Percentiles rank a stretch among this genome's conserved stretches.
These are phyloP conservation scores for Euphydryas editha DNA, from an alignment of 2,888 invertebrate species.

Conservation along the genomic window DNA sequence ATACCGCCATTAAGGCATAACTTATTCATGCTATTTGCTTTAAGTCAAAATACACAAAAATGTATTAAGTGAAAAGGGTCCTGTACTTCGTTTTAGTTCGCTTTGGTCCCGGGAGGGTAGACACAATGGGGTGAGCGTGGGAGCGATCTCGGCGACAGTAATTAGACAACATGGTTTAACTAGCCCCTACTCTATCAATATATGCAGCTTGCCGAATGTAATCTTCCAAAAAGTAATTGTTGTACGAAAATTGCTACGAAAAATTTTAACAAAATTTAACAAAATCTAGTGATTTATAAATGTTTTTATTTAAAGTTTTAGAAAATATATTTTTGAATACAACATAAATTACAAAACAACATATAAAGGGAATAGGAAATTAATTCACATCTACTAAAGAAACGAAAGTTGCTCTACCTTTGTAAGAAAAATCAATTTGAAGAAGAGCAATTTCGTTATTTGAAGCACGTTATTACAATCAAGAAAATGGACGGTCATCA, in stretches of 20 bases:
- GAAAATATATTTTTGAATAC: too few relatives aligned
- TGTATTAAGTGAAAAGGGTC: slow-evolving; percentile 53
- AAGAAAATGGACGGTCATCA: slow-evolving; percentile 66
- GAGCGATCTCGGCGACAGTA: slow-evolving; percentile 58
- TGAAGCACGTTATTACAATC: slow-evolving; percentile 62
- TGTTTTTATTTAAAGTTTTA: too few relatives aligned
- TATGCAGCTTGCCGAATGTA: slow-evolving; percentile 21
- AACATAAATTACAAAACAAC: background rate
- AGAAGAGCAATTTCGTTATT: slow-evolving; percentile 45
- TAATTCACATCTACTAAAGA: slow-evolving; percentile 1
- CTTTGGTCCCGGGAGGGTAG: slow-evolving; percentile 33
- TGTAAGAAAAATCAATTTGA: slow-evolving; percentile 30
- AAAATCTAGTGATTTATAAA: background rate
- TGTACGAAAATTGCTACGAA: background rate
- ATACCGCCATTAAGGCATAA: slow-evolving; percentile 43
- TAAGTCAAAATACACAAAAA: slow-evolving; percentile 53
- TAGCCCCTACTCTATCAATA: slow-evolving; percentile 46
- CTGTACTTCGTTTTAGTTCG: slow-evolving; percentile 35
- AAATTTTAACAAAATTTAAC: background rate
- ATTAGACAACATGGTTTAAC: slow-evolving; percentile 64
- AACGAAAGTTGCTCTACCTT: too few relatives aligned
- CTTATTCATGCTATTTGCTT: slow-evolving; percentile 59
- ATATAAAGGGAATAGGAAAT: background rate
- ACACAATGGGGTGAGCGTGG: slow-evolving; percentile 44
- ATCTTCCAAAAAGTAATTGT: slow-evolving; percentile 9